These are phyloP conservation scores for Ditylenchus dipsaci DNA, from an alignment of 1,140 invertebrate species.

Conservation along the genomic window DNA sequence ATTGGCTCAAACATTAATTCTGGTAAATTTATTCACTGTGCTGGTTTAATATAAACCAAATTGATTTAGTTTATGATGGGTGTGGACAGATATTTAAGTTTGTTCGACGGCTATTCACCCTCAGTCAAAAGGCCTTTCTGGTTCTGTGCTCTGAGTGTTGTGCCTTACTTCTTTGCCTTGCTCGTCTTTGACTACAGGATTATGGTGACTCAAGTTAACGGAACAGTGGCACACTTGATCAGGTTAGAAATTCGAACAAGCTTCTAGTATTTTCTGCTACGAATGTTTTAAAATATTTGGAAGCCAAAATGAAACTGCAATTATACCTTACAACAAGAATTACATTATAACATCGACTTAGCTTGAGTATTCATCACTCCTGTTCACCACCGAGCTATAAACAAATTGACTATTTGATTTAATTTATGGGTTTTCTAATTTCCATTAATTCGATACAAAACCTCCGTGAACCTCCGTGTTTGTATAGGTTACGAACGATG, in stretches of 20 bases:
- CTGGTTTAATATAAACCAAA: neutral
- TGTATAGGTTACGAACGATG: too few relatives aligned
- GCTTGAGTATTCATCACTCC: too few relatives aligned
- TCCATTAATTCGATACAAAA: too few relatives aligned
- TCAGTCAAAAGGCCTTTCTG: constrained; percentile 9
- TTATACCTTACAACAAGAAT: too few relatives aligned
- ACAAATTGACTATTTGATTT: too few relatives aligned
- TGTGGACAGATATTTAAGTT: constrained; percentile 30
- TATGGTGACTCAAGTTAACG: constrained; percentile 2
- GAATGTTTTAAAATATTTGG: too few relatives aligned
- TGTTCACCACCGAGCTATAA: too few relatives aligned
- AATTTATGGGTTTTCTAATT: too few relatives aligned
- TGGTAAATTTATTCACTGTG: neutral
- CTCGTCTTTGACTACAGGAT: constrained; percentile 26
- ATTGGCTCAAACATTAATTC: constrained; percentile 28
- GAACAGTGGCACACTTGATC: constrained; percentile 12
- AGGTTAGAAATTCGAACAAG: constrained; percentile 14
- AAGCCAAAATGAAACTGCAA: too few relatives aligned
- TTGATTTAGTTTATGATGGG: constrained; percentile 15
- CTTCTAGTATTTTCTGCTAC: too few relatives aligned
- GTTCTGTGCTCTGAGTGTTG: constrained; percentile 7
- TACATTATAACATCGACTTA: too few relatives aligned
- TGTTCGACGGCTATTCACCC: constrained; percentile 32
- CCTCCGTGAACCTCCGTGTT: too few relatives aligned
- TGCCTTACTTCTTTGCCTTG: constrained; percentile 36